These are phyloP conservation scores for Loriculus beryllinus DNA, from an alignment of 2,797 vertebrate species.

Conservation along the genomic window DNA sequence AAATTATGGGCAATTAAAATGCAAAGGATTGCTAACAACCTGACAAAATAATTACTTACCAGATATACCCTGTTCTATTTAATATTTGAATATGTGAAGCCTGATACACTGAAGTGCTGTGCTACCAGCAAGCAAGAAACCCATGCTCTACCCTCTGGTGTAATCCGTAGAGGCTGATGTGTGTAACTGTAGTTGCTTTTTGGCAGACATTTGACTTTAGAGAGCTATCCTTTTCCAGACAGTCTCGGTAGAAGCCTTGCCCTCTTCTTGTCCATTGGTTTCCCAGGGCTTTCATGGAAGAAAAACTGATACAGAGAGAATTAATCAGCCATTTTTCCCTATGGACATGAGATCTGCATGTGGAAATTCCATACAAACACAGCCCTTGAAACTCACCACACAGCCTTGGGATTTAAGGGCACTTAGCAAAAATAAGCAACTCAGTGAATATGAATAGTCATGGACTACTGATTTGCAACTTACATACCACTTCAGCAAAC, in stretches of 20 bases:
- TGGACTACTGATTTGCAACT: neutral
- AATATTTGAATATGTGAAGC: neutral
- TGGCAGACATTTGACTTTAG: neutral
- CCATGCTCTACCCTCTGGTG: neutral
- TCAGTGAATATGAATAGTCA: neutral
- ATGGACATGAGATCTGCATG: neutral
- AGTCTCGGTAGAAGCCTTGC: neutral
- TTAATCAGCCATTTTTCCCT: neutral
- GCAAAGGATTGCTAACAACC: neutral
- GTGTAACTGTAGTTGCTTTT: neutral
- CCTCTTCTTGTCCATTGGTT: neutral
- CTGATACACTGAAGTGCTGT: neutral
- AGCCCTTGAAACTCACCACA: neutral
- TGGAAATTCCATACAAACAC: neutral
- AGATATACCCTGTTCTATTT: neutral
- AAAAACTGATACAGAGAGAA: neutral
- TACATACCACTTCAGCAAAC: slow-evolving; percentile 3
- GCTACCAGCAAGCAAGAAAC: neutral
- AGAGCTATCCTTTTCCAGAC: neutral
- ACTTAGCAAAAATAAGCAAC: neutral
- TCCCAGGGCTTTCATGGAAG: neutral
- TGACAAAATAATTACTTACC: neutral
- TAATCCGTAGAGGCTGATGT: neutral
- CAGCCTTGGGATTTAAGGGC: neutral
- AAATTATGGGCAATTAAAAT: neutral